Base-by-base conservation (phyloP, 1,140 invertebrate genomes). In the Nixonia krombeini region DNA sequence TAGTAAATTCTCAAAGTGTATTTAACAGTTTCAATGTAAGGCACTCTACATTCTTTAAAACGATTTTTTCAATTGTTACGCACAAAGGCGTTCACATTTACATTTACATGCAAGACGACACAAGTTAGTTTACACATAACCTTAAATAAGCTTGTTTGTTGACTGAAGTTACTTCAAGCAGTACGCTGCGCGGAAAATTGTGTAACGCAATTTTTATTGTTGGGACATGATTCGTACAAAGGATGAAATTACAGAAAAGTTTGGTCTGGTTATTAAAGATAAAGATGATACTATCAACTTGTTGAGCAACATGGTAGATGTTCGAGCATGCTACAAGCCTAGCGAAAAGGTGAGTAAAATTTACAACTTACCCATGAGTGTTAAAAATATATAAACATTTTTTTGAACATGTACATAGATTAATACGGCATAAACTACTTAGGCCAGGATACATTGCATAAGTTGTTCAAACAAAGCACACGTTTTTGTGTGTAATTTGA, bases 271-370 rank as follows among this genome's bases (percentile, higher is more conserved):
- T 42, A 47, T 53, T 38, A 73, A 63, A 58, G 81, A 82, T 58
- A n/a, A n/a, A 21, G 21, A 21, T 21, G 37, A 40, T 9, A 76
- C 81, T 70, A 70, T 78, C 55, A 74, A 70, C 55, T 75, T 83
- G 55, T 76, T 83, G 73, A 84, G 77, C 73, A 83, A 78, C 71
- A 80, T 85, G 79, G 81, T 87, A 53, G 86, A 87, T 75, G 83
- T 83, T 42, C 74, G 86, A 62, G 86, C 85, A 9, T 87, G 86
- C 70, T 86, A 85, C 72, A 87, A 87, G 58, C 86, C 86, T 18
- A 81, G 75, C 35, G 81, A 85, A 71, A 83, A 84, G 76, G 86
- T 87, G 74, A 86, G 84, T 18, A 40, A 40, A 18, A 10, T 8
- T 15, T 7, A 29, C 6, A 21, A 6, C 21, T 21, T 21, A n/a